Evolutionary conservation across 2,888 invertebrate species (phyloP), one percentile per base, ranked within the genome.

Genomic region (Agrochola circellaris): DNA sequence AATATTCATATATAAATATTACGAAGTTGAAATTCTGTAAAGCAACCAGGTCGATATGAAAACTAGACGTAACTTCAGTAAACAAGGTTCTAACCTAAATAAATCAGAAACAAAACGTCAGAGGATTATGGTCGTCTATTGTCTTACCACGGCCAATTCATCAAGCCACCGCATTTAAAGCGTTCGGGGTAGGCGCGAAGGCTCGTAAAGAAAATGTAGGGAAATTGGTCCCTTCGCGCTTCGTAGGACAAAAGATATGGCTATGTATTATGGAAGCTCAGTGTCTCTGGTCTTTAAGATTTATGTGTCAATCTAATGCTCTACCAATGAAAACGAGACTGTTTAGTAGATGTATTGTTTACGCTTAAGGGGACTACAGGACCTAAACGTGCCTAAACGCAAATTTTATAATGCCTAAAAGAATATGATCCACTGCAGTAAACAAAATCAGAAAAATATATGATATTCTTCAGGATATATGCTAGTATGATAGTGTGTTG

Each of bases 201-300:
- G 68, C 73, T 83, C 74, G 62, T 82, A 73, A 79, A 80, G 83
- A 77, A 85, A 79, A 79, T 66, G 60, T 77, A 26, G 65, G 81
- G 79, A 83, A 83, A 87, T 84, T 77, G 79, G 68, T 77, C 77
- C 73, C 71, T 88, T 87, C 60, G 79, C 73, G 81, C 65, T 77
- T 77, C 65, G 51, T 11, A 54, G 77, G 42, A 67, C 51, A 69
- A 81, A 79, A 75, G 68, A 54, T 58, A 54, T 48, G 60, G 61
- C 20, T 42, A 23, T 2, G n/a, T 34, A 23, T 81, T 75, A 71
- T 68, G 30, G 45, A 38, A 56, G 17, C 15, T 60, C 61, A 15
- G 42, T 66, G 71, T 69, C 42, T 51, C 11, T 48, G 45, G 72
- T 74, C 60, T 76, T 79, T 61, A 58, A 67, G 9, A 54, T 69